Conservation (phyloP, 2,888 invertebrate species). For the Baronia brevicornis region DNA sequence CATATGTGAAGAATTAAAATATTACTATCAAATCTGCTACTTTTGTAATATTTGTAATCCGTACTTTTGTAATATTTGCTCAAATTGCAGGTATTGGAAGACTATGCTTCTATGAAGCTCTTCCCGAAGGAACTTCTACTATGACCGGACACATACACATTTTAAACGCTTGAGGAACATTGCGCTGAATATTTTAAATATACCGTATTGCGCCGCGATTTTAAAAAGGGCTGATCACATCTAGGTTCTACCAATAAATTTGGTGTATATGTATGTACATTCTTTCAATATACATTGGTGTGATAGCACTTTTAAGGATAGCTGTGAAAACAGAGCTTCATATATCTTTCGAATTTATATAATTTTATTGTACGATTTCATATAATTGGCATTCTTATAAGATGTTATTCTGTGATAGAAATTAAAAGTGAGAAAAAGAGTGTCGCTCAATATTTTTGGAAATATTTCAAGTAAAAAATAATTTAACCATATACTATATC, state of each 20-base stretch:
- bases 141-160: constrained; percentile 43
- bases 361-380: constrained; percentile 1
- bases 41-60: too few relatives aligned
- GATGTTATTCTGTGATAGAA: constrained; percentile 18
- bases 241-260: too few relatives aligned
- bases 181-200: too few relatives aligned
- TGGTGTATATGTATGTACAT: too few relatives aligned
- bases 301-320: not conserved
- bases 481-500: too few relatives aligned
- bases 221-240: too few relatives aligned
- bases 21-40: too few relatives aligned
- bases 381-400: constrained; percentile 10
- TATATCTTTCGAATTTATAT: constrained; percentile 7
- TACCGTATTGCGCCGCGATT: too few relatives aligned
- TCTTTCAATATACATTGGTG: too few relatives aligned
- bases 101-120: constrained; percentile 87
- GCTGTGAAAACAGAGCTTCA: constrained; percentile 9
- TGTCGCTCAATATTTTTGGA: constrained; percentile 19
- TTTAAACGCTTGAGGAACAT: constrained; percentile 15
- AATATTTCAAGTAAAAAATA: constrained; percentile 12
- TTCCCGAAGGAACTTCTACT: constrained; percentile 84
- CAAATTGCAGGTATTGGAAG: constrained; percentile 80
- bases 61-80: not conserved
- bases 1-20: too few relatives aligned
- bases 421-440: constrained; percentile 11